Evolutionary conservation across 2,888 invertebrate species (phyloP).

Genomic region (Volucella inanis): DNA sequence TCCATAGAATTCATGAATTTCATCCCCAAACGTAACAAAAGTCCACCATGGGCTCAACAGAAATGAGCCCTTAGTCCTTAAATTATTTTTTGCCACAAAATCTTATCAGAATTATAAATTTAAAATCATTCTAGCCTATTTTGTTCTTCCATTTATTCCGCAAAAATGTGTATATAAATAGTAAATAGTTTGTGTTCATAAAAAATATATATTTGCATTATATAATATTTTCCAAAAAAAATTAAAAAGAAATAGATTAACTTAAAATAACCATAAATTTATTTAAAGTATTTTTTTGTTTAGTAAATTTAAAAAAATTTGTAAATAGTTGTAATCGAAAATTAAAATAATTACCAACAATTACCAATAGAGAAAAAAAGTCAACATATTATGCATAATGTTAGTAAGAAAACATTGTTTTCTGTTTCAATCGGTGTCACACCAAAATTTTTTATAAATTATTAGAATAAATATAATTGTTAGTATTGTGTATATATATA

Average conservation of each 20-base stretch:
- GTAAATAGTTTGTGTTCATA: conserved; percentile 68
- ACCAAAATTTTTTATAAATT: conserved; percentile 44
- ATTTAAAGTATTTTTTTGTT: background rate
- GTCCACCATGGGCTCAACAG: no score
- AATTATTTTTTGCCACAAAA: conserved; percentile 35
- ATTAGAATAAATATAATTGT: conserved; percentile 60
- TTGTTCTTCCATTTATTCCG: background rate
- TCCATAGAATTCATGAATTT: no score
- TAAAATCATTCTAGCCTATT: conserved; percentile 56
- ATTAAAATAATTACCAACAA: conserved; percentile 36
- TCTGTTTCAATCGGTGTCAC: conserved; percentile 30
- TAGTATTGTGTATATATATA: conserved; percentile 44
- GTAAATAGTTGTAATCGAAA: conserved; percentile 56
- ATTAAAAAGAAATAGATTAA: conserved; percentile 51
- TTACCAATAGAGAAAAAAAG: conserved; percentile 19
- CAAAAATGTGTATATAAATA: conserved; percentile 68
- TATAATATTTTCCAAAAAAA: conserved; percentile 47
- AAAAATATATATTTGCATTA: conserved; percentile 58
- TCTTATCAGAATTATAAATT: conserved; percentile 74
- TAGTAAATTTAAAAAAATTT: conserved; percentile 29
- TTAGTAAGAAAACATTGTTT: conserved; percentile 15
- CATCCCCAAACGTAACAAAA: no score
- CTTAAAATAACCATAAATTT: conserved; percentile 44
- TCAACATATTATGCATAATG: conserved; percentile 2
- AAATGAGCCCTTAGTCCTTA: background rate